A percentile compares a stretch with the other conserved stretches of the same genome.
phyloP scores from a whole-genome alignment of 2,888 invertebrate species.

The Andrena chrysosceles region DNA sequence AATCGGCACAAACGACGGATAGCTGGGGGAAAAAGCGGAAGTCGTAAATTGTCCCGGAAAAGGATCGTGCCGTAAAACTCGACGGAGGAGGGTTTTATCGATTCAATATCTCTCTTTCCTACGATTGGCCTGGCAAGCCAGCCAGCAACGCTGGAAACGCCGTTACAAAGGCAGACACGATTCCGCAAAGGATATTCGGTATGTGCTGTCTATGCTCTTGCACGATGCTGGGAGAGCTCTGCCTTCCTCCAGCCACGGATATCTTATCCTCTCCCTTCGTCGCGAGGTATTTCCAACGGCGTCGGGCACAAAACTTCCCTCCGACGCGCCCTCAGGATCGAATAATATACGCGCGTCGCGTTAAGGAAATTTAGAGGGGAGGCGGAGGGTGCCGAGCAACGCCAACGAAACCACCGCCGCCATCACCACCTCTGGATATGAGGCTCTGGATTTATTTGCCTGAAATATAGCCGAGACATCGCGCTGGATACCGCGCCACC shows the following conservation, averaged over 20 bases:
- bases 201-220: conserved; percentile 55
- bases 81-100: conserved; percentile 69
- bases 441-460: conserved; percentile 78
- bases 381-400: conserved; percentile 63
- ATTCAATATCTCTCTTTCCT: conserved; percentile 71
- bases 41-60: conserved; percentile 69
- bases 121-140: conserved; percentile 57
- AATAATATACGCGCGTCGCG: conserved; percentile 78
- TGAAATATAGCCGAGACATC: conserved; percentile 73
- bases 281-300: conserved; percentile 20
- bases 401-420: conserved; percentile 42
- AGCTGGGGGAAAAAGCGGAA: conserved; percentile 59
- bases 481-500: conserved; percentile 4
- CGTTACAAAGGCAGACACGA: conserved; percentile 63
- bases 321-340: conserved; percentile 50
- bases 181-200: conserved; percentile 62
- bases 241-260: not conserved
- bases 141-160: conserved; percentile 49
- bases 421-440: conserved; percentile 77
- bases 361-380: conserved; percentile 80
- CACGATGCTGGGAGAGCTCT: not conserved
- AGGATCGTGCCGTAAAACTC: conserved; percentile 71
- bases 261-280: not conserved
- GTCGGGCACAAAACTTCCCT: conserved; percentile 49
- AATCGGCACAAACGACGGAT: conserved; percentile 60